Percentiles rank a stretch among this genome's conserved stretches.
Conservation (phyloP, 1,140 invertebrate species). For the Kradibia gibbosae region DNA sequence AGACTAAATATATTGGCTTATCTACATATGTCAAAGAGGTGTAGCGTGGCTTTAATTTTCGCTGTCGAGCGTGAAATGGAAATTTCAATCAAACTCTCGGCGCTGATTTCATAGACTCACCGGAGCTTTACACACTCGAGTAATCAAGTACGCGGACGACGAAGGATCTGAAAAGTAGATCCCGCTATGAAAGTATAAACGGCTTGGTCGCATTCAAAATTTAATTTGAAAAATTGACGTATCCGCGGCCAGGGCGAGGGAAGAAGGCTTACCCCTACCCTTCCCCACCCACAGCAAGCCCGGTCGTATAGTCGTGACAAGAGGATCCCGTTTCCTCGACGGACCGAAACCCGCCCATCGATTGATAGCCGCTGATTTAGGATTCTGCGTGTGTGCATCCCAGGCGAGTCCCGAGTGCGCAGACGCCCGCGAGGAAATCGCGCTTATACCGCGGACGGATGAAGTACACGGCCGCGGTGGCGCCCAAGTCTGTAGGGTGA, state of each 20-base stretch:
- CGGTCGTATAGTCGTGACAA: no score
- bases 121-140: not conserved
- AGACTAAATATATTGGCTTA: no score
- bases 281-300: no score
- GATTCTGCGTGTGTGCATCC: not conserved
- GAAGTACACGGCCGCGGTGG: not conserved
- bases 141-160: not conserved
- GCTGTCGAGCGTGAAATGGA: no score
- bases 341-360: not conserved
- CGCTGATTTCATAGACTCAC: not conserved
- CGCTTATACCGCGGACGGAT: conserved; percentile 41
- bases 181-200: not conserved
- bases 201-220: not conserved
- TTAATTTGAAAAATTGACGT: not conserved
- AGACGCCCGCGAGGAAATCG: not conserved
- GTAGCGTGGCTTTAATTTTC: no score
- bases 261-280: no score
- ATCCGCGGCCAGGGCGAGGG: no score
- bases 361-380: conserved; percentile 4
- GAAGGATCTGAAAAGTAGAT: not conserved
- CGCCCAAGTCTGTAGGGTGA: conserved; percentile 30
- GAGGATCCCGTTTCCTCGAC: not conserved
- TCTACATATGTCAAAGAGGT: no score
- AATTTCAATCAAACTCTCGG: no score
- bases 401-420: not conserved